Evolutionary conservation across 2,113 vertebrate species (phyloP).

Genomic region (Pan troglodytes): NHGRI_mPanTro3-v2.1_pri NC_072416.2:4088001-4088500

Average conservation of each 20-base stretch:
- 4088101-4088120: not conserved
- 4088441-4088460: not conserved
- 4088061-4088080: not conserved
- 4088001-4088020: too few relatives aligned
- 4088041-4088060: not conserved
- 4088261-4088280: not conserved
- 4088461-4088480: not conserved
- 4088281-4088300: not conserved
- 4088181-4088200: not conserved
- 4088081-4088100: not conserved
- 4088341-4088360: not conserved
- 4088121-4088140: not conserved
- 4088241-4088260: not conserved
- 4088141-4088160: not conserved
- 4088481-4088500: not conserved
- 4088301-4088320: too few relatives aligned
- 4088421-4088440: not conserved
- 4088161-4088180: not conserved
- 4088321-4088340: not conserved
- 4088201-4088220: rapidly evolving
- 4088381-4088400: rapidly evolving
- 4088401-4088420: not conserved
- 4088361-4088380: not conserved
- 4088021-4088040: not conserved
- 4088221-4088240: not conserved